Evolutionary conservation across 2,113 vertebrate species (phyloP).

Genomic region (Dissostichus mawsoni): DNA sequence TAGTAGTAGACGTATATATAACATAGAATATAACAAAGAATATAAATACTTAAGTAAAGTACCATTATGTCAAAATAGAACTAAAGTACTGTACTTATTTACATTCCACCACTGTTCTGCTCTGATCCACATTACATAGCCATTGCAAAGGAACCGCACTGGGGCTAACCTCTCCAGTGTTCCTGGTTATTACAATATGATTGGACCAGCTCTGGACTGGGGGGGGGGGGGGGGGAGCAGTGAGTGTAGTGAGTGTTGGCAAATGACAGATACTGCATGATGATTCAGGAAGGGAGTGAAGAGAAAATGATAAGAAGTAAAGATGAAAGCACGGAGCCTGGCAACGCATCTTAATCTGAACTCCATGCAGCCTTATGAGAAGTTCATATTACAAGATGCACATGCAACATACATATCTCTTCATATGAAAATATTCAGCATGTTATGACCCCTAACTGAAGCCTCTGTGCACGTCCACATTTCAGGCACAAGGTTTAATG

Average conservation of each 20-base stretch:
- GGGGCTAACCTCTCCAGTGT: not conserved
- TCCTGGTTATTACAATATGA: not conserved
- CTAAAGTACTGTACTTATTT: too few species aligned
- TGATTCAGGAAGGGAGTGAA: constrained; percentile 24
- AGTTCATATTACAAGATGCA: constrained; percentile 17
- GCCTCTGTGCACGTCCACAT: not conserved
- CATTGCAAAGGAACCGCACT: not conserved
- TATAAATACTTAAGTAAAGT: too few species aligned
- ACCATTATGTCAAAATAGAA: too few species aligned
- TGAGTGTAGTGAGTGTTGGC: constrained; percentile 4
- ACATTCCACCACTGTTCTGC: too few species aligned
- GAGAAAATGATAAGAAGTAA: constrained; percentile 6
- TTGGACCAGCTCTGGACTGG: not conserved
- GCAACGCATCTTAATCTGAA: constrained; percentile 11
- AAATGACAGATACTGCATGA: constrained; percentile 22
- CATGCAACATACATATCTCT: constrained; percentile 1
- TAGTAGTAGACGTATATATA: too few species aligned
- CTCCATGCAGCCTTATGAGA: not conserved
- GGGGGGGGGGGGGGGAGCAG: not conserved
- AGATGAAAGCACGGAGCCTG: constrained; percentile 13
- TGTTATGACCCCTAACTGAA: constrained; percentile 1
- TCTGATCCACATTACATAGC: not conserved
- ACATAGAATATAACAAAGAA: too few species aligned
- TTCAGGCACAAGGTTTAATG: not conserved
- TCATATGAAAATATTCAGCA: not conserved